These are phyloP conservation scores for Arothron firmamentum DNA, from an alignment of 2,113 vertebrate species.

Conservation along the genomic window DNA sequence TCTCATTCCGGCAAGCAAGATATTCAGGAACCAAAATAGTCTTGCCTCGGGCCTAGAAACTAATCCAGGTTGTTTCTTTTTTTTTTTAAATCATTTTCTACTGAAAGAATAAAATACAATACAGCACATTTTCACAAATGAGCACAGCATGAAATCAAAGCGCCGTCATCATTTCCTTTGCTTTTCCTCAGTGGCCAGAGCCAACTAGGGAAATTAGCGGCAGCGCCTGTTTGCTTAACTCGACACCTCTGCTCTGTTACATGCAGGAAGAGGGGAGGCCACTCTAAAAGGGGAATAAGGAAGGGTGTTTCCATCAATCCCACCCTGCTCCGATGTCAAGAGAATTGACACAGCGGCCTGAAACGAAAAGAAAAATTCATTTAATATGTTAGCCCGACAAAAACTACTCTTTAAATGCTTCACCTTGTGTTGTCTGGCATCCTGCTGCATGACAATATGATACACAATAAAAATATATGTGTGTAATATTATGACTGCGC, in stretches of 20 bases:
- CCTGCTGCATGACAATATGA: constrained; percentile 6
- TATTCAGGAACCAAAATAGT: constrained; percentile 47
- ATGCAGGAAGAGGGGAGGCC: constrained; percentile 21
- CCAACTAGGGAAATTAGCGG: constrained; percentile 35
- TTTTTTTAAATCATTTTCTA: constrained; percentile 19
- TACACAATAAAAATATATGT: constrained; percentile 14
- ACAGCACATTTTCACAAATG: constrained; percentile 4
- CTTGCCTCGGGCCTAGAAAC: constrained; percentile 33
- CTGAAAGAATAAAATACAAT: constrained; percentile 12
- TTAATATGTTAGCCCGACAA: too few species aligned
- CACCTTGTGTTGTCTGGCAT: not conserved
- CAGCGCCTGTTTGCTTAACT: constrained; percentile 34
- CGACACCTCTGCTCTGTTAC: constrained; percentile 26
- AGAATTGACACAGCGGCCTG: not conserved
- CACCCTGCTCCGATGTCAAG: not conserved
- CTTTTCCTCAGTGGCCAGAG: constrained; percentile 34
- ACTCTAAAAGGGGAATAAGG: not conserved
- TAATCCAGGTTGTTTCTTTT: constrained; percentile 28
- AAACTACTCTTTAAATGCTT: too few species aligned
- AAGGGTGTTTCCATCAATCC: not conserved
- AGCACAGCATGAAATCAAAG: constrained; percentile 34
- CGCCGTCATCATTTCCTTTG: constrained; percentile 39
- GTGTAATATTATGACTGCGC: constrained; percentile 6
- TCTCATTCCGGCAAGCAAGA: constrained; percentile 35
- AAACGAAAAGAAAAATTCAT: too few species aligned